These are phyloP conservation scores for Prorops nasuta DNA, from an alignment of 1,140 invertebrate species.

Conservation along the genomic window DNA sequence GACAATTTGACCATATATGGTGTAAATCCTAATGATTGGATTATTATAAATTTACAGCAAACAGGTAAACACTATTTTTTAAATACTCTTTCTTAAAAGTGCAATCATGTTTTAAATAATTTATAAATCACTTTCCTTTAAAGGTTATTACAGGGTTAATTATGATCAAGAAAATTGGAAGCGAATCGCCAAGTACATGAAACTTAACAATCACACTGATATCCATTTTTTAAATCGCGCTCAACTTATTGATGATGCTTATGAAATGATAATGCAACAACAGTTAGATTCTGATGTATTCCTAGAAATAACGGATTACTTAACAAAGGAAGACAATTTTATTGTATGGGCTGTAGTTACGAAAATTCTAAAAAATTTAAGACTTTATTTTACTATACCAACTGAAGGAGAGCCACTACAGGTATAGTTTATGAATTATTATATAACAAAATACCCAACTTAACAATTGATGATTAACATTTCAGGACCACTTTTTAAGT, in stretches of 20 bases:
- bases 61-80: background rate
- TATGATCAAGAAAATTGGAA: conserved; percentile 61
- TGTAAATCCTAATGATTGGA: background rate
- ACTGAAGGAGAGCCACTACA: too few relatives aligned
- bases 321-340: conserved; percentile 64
- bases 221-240: conserved; percentile 69
- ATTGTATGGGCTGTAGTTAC: conserved; percentile 66
- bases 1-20: background rate
- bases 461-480: too few relatives aligned
- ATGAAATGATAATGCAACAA: conserved; percentile 63
- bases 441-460: too few relatives aligned
- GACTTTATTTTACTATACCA: too few relatives aligned
- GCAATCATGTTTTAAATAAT: background rate
- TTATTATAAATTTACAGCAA: background rate
- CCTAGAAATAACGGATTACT: conserved; percentile 61
- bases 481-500: too few relatives aligned
- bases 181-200: conserved; percentile 52
- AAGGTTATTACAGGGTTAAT: conserved; percentile 62
- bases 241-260: conserved; percentile 74
- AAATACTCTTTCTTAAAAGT: background rate
- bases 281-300: conserved; percentile 55
- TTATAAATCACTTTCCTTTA: too few relatives aligned
- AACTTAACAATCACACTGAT: conserved; percentile 39
- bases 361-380: conserved; percentile 29
- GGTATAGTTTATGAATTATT: too few relatives aligned